Evolutionary conservation across 2,888 invertebrate genomes (phyloP).

Genomic region (Apotomis turbidana): DNA sequence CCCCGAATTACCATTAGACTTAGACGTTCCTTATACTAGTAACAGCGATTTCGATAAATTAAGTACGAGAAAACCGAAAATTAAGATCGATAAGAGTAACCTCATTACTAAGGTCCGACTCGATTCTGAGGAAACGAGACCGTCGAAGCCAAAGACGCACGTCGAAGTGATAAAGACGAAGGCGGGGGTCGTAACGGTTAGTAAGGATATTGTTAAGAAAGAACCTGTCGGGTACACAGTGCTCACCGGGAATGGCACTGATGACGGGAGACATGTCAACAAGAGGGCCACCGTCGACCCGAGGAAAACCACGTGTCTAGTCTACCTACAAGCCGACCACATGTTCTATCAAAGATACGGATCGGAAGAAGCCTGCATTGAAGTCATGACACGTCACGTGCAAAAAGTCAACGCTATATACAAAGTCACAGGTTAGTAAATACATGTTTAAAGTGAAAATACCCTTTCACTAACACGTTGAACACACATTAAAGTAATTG

Average conservation of each 20-base stretch:
- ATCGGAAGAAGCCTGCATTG: slow-evolving; percentile 96
- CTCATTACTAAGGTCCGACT: slow-evolving; percentile 81
- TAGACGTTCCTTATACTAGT: slow-evolving; percentile 86
- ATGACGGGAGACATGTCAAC: slow-evolving; percentile 85
- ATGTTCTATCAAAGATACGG: slow-evolving; percentile 98
- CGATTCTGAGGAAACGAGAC: slow-evolving; percentile 81
- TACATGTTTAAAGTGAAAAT: background rate
- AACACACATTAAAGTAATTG: slow-evolving; percentile 41
- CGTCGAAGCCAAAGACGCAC: slow-evolving; percentile 86
- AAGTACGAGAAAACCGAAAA: slow-evolving; percentile 78
- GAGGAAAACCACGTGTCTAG: slow-evolving; percentile 96
- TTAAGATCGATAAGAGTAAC: slow-evolving; percentile 81
- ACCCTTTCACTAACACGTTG: slow-evolving; percentile 8
- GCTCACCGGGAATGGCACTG: slow-evolving; percentile 75
- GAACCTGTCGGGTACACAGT: slow-evolving; percentile 79
- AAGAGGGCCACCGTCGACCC: slow-evolving; percentile 90
- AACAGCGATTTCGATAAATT: slow-evolving; percentile 82
- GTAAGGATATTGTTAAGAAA: slow-evolving; percentile 86
- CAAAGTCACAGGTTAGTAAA: slow-evolving; percentile 88
- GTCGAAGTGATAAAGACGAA: slow-evolving; percentile 87
- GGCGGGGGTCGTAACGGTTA: slow-evolving; percentile 86
- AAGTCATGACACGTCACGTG: slow-evolving; percentile 97
- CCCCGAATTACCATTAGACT: slow-evolving; percentile 86
- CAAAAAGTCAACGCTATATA: slow-evolving; percentile 96
- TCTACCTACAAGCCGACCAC: slow-evolving; percentile 98